Percentiles rank a stretch among this genome's conserved stretches.
Conservation (phyloP, 2,888 invertebrate genomes). For the Notodonta ziczac region DNA sequence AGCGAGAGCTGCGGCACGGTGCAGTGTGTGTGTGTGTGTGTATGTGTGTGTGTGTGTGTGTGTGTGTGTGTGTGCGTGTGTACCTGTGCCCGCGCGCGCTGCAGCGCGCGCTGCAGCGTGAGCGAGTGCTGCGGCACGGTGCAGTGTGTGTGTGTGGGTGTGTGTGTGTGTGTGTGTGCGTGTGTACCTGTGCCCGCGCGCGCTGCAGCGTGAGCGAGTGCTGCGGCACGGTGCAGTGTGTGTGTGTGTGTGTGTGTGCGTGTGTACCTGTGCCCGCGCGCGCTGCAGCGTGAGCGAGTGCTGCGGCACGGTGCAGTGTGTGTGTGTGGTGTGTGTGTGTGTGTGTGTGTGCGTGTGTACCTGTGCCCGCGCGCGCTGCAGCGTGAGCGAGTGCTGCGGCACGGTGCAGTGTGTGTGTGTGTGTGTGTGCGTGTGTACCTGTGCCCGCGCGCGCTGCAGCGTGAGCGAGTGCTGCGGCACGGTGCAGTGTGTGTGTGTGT, state of each 20-base stretch:
- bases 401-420: constrained; percentile 86
- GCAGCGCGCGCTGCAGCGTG: constrained; percentile 80
- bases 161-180: background rate
- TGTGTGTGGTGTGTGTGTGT: no score
- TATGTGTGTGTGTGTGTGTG: background rate
- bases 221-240: constrained; percentile 90
- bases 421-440: constrained; percentile 16
- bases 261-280: constrained; percentile 28
- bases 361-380: constrained; percentile 48
- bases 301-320: constrained; percentile 90
- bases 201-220: constrained; percentile 86
- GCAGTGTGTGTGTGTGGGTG: no score
- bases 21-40: constrained; percentile 67
- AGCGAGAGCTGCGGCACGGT: constrained; percentile 89
- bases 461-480: constrained; percentile 89
- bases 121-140: constrained; percentile 89
- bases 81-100: constrained; percentile 25
- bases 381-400: constrained; percentile 89
- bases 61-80: background rate
- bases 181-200: constrained; percentile 28
- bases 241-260: background rate
- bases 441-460: constrained; percentile 57
- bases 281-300: constrained; percentile 86
- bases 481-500: constrained; percentile 79
- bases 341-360: constrained; percentile 16